Conservation (phyloP, 2,888 invertebrate genomes). For the Caenorhabditis parvicauda region DNA sequence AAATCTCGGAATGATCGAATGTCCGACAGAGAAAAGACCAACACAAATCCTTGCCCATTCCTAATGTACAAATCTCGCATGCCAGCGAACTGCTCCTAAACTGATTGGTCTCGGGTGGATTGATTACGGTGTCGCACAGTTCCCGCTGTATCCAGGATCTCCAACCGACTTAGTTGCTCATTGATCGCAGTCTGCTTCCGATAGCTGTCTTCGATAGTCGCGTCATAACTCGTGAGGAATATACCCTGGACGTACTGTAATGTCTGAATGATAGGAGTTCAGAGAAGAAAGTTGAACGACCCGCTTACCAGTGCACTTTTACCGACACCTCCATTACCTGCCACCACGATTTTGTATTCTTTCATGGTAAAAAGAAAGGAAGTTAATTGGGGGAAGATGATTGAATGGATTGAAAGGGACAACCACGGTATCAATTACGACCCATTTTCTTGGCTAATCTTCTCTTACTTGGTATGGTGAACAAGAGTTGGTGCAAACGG, state of each 20-base stretch:
- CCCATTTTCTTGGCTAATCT: no score
- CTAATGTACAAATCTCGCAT: conserved; percentile 99
- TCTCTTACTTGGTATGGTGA: no score
- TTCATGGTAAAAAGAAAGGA: conserved; percentile 73
- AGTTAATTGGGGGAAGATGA: not conserved
- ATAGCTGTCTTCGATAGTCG: conserved; percentile 98
- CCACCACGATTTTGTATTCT: conserved; percentile 98
- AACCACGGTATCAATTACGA: no score
- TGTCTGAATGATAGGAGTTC: conserved; percentile 67
- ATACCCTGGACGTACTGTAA: conserved; percentile 97
- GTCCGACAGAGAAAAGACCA: conserved; percentile 98
- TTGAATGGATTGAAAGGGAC: no score
- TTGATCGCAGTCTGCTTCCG: conserved; percentile 98
- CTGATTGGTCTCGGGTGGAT: conserved; percentile 30
- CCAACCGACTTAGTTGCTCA: conserved; percentile 97
- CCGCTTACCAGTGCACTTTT: conserved; percentile 80
- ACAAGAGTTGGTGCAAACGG: no score
- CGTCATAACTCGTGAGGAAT: conserved; percentile 97
- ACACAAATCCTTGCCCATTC: conserved; percentile 96
- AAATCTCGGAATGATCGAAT: conserved; percentile 98
- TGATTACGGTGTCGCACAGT: conserved; percentile 71
- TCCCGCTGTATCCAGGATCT: conserved; percentile 97
- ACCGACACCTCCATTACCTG: conserved; percentile 98
- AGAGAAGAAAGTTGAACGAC: not conserved
- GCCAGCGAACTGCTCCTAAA: conserved; percentile 91